Conservation (phyloP, 2,888 invertebrate species). For the Ephialtes manifestator region DNA sequence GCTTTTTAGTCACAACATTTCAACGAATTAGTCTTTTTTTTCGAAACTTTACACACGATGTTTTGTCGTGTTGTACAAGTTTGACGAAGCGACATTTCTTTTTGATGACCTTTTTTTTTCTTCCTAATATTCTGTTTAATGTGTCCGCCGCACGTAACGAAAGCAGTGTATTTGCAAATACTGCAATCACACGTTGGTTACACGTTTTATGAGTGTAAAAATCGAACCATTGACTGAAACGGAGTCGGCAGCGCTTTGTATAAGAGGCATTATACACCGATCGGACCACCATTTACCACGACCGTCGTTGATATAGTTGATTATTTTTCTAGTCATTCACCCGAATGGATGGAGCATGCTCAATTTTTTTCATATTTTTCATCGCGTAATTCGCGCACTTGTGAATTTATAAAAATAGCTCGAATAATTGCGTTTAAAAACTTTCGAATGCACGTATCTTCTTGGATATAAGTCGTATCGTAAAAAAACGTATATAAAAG, state of each 20-base stretch:
- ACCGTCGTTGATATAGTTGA: too few species aligned
- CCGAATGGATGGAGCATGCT: too few species aligned
- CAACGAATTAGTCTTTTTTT: conserved; percentile 19
- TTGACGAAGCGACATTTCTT: conserved; percentile 23
- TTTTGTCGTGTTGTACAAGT: conserved; percentile 31
- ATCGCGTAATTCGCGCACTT: too few species aligned
- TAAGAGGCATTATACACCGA: too few species aligned
- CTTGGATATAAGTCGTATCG: too few species aligned
- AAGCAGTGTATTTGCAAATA: background rate
- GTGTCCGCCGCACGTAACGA: background rate
- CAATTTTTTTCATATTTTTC: too few species aligned
- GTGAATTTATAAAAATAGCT: too few species aligned
- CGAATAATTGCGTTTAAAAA: too few species aligned
- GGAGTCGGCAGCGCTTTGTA: conserved; percentile 66
- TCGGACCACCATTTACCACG: too few species aligned
- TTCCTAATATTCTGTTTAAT: conserved; percentile 35
- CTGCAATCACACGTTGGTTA: conserved; percentile 31
- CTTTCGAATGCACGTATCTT: too few species aligned
- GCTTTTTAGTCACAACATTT: conserved; percentile 49
- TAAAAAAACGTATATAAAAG: too few species aligned
- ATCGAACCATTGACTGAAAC: conserved; percentile 72
- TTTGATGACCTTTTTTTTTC: conserved; percentile 41
- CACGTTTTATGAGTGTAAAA: conserved; percentile 66
- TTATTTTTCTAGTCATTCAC: too few species aligned
- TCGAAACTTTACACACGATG: conserved; percentile 10